Evolutionary conservation across 2,888 invertebrate genomes (phyloP), one percentile per base, ranked within the genome.

Genomic region (Nowickia ferox): DNA sequence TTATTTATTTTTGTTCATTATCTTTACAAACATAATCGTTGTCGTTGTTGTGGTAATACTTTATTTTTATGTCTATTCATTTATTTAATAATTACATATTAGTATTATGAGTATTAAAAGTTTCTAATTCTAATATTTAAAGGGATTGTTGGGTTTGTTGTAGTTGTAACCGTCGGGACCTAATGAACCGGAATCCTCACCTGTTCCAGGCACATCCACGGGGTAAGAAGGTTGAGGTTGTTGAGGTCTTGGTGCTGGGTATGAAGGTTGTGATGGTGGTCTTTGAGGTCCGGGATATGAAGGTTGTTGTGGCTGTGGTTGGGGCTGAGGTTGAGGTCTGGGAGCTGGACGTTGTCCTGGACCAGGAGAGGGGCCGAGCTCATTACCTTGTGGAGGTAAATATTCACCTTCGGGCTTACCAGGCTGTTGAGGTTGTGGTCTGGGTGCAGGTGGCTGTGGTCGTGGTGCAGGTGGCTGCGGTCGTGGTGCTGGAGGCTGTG

Each of bases 161-260:
- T 93, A 93, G 82, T 92, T 92, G 87, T 93, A 93, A 57, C 92
- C 92, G 87, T 93, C 92, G 46, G 91, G 90, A 46, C 92, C 92
- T 79, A 91, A 87, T 5, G 91, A 91, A 9, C 91, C 91, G 5
- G 91, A 88, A 15, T 91, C 91, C 9, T 88, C 87, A 42, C 87
- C 87, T 2, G 81, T 65, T 11, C 84, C 85, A 9, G 80, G 72
- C 40, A 22, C 86, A 19, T 69, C 57, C 2, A 30, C 81, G 1
- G 87, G 87, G 57, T 81, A 79, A 19, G 85, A 65, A 10, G 86
- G 86, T 53, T 86, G 63, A 15, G 76, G 65, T 40, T 74, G 69
- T 57, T 63, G 78, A 38, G 87, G 79, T 17, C 55, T 75, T 30
- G 82, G 84, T n/a, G 46, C 75, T 0, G 87, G 84, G 63, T 87